These are phyloP conservation scores for Trichomycterus rosablanca DNA, from an alignment of 2,113 vertebrate genomes.

Conservation along the genomic window DNA sequence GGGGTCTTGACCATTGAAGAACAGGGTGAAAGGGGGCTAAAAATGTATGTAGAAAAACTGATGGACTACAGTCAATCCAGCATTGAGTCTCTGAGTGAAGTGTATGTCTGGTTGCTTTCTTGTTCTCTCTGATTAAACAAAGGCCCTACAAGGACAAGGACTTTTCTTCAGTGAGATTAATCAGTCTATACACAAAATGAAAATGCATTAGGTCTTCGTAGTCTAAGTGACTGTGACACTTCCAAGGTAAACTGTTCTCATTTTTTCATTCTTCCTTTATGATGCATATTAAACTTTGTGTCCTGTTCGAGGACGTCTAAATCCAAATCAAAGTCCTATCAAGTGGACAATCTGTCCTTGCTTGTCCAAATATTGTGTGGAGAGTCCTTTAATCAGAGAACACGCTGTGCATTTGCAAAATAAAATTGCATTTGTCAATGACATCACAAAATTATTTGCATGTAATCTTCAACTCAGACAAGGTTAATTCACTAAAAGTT, in stretches of 20 bases:
- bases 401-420: neutral
- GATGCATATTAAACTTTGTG: neutral
- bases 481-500: too few species aligned
- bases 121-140: neutral
- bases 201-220: neutral
- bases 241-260: conserved; percentile 14
- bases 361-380: neutral
- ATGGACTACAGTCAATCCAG: too few species aligned
- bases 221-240: neutral
- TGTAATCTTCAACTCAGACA: too few species aligned
- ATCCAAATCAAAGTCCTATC: neutral
- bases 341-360: neutral
- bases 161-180: neutral
- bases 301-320: neutral
- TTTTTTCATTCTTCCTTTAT: neutral
- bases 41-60: too few species aligned
- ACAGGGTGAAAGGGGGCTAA: too few species aligned
- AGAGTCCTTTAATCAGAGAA: neutral
- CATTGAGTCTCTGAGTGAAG: too few species aligned
- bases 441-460: too few species aligned
- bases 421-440: too few species aligned
- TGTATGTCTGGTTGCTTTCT: neutral
- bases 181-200: neutral
- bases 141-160: neutral
- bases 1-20: too few species aligned